Base-by-base conservation (phyloP, 2,113 vertebrate species). In the Gambusia affinis region DNA sequence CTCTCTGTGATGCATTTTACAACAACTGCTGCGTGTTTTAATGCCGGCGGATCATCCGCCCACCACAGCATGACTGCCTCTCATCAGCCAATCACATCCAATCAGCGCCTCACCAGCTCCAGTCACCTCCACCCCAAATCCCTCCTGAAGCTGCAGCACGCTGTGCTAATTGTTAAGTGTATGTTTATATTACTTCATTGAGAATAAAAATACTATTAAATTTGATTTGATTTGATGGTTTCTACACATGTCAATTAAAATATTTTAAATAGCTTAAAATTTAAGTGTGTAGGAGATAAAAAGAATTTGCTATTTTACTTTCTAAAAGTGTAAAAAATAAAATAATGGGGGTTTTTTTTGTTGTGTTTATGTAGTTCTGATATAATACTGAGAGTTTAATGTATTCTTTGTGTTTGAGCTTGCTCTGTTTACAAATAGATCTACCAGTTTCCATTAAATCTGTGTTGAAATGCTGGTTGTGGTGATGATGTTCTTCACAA, bases 11-110 rank as follows among this genome's bases (percentile, higher is more conserved):
- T 77, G 80, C 86, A 79, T 87, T 83, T 75, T 78, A 47, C 76
- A 87, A 87, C 92, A 92, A 86, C 92, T 82, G 92, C 80, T 6
- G 69, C 91, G 89, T 92, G 90, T 90, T 94, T 94, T 88, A 93
- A 92, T 88, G 88, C 79, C 86, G 74, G 70, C 68, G 68, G 72
- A 81, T 74, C 69, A 62, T 88, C 91, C 89, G 89, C 92, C 92
- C 91, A 84, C 87, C 10, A 12, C 80, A 67, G 79, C 90, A 90
- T 78, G 88, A 87, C 70, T 57, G 51, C 72, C 54, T 67, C 78
- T 83, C 70, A 77, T 69, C 84, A 64, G 87, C 94, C 94, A 94
- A 94, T 94, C 90, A 80, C 65, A 87, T 73, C 75, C 66, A 77
- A 78, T 60, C 37, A 85, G 77, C 39, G 35, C 73, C 39, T 76